phyloP scores from a whole-genome alignment of 1,140 invertebrate genomes.

The Penaeus japonicus region DNA sequence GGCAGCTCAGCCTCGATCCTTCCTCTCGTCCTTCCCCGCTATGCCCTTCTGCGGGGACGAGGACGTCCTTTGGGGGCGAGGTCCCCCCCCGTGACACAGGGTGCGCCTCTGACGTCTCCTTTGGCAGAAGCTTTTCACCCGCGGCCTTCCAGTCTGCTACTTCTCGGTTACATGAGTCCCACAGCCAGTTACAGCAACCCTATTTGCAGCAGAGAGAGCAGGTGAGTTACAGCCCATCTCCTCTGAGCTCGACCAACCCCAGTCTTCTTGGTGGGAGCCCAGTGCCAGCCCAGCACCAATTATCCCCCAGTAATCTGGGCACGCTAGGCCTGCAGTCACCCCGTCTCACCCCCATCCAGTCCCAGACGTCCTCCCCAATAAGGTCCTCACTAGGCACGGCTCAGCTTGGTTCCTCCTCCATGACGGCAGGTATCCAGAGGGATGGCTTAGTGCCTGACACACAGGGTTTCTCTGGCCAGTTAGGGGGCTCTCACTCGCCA shows the following conservation, averaged over 20 bases:
- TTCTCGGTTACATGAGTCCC: too few species aligned
- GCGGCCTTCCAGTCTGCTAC: too few species aligned
- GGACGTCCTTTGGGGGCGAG: too few species aligned
- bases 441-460: too few species aligned
- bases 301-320: not conserved
- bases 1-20: constrained; percentile 19
- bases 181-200: not conserved
- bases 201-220: not conserved
- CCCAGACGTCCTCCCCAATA: constrained; percentile 31
- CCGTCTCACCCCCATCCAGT: not conserved
- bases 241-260: not conserved
- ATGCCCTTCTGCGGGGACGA: too few species aligned
- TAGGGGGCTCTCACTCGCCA: not conserved
- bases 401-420: not conserved
- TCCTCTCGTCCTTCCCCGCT: too few species aligned
- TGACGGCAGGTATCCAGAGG: not conserved
- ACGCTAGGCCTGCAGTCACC: not conserved
- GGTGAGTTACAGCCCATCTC: not conserved
- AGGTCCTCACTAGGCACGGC: constrained; percentile 2
- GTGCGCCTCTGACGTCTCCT: too few species aligned
- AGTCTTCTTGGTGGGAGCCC: not conserved
- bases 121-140: too few species aligned
- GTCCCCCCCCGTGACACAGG: too few species aligned
- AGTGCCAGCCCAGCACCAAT: not conserved
- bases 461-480: not conserved